Evolutionary conservation across 2,113 vertebrate species (phyloP), one percentile per base, ranked within the genome.

Genomic region (Podarcis muralis): DNA sequence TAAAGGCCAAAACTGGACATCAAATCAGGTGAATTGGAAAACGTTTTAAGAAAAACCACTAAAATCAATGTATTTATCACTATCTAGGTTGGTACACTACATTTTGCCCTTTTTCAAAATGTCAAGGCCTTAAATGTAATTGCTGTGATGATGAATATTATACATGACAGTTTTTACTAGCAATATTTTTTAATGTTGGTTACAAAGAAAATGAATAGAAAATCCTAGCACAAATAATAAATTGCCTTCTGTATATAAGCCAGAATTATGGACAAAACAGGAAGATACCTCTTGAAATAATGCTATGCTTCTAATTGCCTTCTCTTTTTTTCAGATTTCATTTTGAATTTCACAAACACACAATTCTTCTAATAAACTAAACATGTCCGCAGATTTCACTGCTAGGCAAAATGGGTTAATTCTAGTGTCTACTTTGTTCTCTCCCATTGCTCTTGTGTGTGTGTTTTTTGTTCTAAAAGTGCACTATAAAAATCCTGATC

Each of bases 61-160:
- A 62, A 76, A 30, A 65, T 65, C 23, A 43, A 37, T 86, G n/a
- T 53, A 72, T 71, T 65, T 76, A 27, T n/a, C 25, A 37, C 62
- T 57, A 43, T 8, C 62, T 27, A 77, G 37, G 59, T 32, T 65
- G 72, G 62, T 25, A 69, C 68, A 62, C 59, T 48, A 71, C 25
- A n/a, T 30, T 53, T 84, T 84, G 53, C 30, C 57, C 72, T 30
- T 30, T 85, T 85, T 74, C 74, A 40, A 86, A 76, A 77, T 86
- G 35, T 27, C 35, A 77, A 65, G 35, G 37, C 72, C 35, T 65
- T 77, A 40, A 65, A 77, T 20, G 35, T 76, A 77, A 85, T 37
- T 65, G 84, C 22, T 76, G 84, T 62, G 53, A 85, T 37, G 40
- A 9, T 43, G 15, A 77, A 25, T 30, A 30, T 30, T 65, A 25